phyloP scores from a whole-genome alignment of 1,140 invertebrate genomes.

The Bombus vancouverensis region DNA sequence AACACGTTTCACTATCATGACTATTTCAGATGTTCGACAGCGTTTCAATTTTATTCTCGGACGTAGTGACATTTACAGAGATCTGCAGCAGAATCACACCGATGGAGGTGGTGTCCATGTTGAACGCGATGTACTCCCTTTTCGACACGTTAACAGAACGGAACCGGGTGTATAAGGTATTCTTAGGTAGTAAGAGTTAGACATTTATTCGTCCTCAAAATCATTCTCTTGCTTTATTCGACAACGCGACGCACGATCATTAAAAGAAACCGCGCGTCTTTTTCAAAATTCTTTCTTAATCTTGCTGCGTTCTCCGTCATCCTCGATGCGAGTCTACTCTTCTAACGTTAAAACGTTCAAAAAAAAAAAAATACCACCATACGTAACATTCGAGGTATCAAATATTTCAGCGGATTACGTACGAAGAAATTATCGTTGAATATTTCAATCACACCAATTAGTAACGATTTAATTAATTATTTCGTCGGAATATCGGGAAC shows the following conservation, averaged over 20 bases:
- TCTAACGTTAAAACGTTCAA: too few species aligned
- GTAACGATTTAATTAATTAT: too few species aligned
- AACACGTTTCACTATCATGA: background rate
- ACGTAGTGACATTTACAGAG: slow-evolving; percentile 98
- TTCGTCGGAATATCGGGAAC: too few species aligned
- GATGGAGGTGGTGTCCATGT: slow-evolving; percentile 98
- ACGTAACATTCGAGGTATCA: too few species aligned
- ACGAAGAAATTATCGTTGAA: too few species aligned
- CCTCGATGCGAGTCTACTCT: too few species aligned
- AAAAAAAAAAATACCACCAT: too few species aligned
- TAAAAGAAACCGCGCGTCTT: background rate
- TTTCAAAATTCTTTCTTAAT: background rate
- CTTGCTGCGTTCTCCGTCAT: too few species aligned
- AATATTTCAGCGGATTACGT: too few species aligned
- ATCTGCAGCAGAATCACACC: slow-evolving; percentile 97
- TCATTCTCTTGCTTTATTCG: slow-evolving; percentile 2
- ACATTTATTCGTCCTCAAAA: slow-evolving; percentile 30
- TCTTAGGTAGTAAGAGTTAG: slow-evolving; percentile 55
- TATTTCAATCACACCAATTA: too few species aligned
- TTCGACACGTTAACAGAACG: slow-evolving; percentile 95
- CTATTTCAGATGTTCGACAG: slow-evolving; percentile 93
- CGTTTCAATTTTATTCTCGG: slow-evolving; percentile 97
- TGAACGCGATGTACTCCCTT: slow-evolving; percentile 97
- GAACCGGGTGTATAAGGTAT: slow-evolving; percentile 97
- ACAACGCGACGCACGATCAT: background rate